A percentile compares a stretch with the other conserved stretches of the same genome.
phyloP scores from a whole-genome alignment of 1,140 invertebrate species.

The Heliconius nattereri region DNA sequence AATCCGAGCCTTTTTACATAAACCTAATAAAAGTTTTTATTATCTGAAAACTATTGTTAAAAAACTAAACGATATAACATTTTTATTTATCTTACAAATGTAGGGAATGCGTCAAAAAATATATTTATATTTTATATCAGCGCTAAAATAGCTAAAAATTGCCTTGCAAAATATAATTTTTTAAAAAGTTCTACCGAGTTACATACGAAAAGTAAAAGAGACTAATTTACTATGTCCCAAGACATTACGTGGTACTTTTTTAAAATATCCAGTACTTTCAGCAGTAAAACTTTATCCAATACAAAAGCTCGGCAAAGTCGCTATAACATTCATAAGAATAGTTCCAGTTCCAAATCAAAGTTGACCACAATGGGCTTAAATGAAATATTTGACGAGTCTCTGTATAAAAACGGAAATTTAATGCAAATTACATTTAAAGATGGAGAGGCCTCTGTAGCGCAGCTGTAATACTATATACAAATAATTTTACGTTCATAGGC shows the following conservation, averaged over 20 bases:
- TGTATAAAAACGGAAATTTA: not conserved
- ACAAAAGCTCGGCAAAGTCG: constrained; percentile 22
- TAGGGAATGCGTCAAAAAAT: too few species aligned
- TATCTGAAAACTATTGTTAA: too few species aligned
- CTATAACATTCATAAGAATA: constrained; percentile 24
- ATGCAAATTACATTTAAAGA: not conserved
- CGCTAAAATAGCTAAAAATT: not conserved
- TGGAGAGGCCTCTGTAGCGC: too few species aligned
- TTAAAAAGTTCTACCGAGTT: not conserved
- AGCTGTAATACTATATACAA: too few species aligned
- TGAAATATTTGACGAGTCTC: constrained; percentile 2
- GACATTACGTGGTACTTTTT: not conserved
- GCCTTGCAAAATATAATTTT: not conserved
- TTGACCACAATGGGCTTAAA: constrained; percentile 33
- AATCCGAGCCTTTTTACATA: too few species aligned
- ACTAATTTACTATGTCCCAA: not conserved
- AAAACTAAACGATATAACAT: too few species aligned
- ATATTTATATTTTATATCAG: too few species aligned
- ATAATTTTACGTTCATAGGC: too few species aligned
- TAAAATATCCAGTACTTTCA: not conserved
- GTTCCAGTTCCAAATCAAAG: constrained; percentile 10
- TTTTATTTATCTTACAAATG: too few species aligned
- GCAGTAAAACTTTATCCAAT: constrained; percentile 6
- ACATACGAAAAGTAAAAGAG: not conserved
- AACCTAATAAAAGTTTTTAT: too few species aligned